These are phyloP conservation scores for Pomatostomus ruficeps DNA, from an alignment of 2,113 vertebrate species.

Conservation along the genomic window DNA sequence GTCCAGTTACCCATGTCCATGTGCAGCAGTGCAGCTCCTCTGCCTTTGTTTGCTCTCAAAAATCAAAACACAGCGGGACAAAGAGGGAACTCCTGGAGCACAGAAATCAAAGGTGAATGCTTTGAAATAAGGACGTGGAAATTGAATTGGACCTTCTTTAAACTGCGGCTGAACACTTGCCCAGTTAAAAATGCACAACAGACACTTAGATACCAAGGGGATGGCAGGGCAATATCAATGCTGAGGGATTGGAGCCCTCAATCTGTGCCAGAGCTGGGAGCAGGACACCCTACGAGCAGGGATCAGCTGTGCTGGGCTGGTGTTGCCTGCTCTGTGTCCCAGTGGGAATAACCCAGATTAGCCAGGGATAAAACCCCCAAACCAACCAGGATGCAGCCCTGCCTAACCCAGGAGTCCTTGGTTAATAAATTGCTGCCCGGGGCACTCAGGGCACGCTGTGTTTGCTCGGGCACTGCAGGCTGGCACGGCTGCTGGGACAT, in stretches of 20 bases:
- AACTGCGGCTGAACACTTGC: not conserved
- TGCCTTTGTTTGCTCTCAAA: not conserved
- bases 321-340: not conserved
- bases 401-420: not conserved
- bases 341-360: not conserved
- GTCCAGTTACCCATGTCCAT: not conserved
- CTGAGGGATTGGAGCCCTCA: no score
- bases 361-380: accelerated
- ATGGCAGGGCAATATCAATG: no score
- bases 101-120: not conserved
- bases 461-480: not conserved
- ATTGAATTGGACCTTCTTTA: not conserved
- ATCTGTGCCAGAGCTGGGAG: accelerated
- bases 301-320: accelerated
- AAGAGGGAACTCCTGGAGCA: not conserved
- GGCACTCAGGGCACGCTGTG: not conserved
- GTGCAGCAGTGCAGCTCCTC: not conserved
- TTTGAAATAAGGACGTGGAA: not conserved
- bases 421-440: not conserved
- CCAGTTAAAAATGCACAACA: not conserved
- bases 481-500: no score
- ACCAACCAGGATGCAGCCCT: not conserved
- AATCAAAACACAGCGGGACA: not conserved
- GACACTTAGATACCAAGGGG: accelerated
- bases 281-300: accelerated